These are phyloP conservation scores for Gymnothorax javanicus DNA, from an alignment of 2,797 vertebrate genomes.

Conservation along the genomic window DNA sequence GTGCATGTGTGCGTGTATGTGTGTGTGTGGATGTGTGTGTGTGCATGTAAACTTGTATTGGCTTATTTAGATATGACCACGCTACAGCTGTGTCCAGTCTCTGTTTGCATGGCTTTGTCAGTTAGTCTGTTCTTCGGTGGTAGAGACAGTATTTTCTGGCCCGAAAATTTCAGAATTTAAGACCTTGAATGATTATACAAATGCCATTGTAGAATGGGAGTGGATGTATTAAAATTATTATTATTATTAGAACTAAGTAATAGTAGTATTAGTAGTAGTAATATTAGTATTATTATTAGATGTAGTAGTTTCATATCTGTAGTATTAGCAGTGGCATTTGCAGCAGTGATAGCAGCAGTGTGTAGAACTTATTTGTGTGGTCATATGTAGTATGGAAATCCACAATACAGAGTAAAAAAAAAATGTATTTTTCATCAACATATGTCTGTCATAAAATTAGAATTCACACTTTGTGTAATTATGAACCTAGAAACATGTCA, in stretches of 20 bases:
- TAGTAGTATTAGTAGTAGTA: background rate
- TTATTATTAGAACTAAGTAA: background rate
- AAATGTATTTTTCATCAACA: background rate
- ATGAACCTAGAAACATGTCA: background rate
- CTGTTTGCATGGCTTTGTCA: background rate
- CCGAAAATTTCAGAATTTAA: background rate
- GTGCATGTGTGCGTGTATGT: constrained; percentile 33
- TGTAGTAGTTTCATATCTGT: background rate
- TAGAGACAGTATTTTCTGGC: background rate
- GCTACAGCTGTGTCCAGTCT: background rate
- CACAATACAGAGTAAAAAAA: background rate
- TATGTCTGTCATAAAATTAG: too few species aligned
- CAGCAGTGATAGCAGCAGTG: background rate
- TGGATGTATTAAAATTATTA: background rate
- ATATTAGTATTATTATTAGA: background rate
- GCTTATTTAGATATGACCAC: background rate
- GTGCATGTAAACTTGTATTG: background rate
- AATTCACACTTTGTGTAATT: background rate
- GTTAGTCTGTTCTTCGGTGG: background rate
- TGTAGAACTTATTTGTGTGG: background rate
- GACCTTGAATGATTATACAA: background rate
- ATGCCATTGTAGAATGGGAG: background rate
- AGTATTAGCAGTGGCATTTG: background rate
- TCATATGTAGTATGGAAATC: background rate
- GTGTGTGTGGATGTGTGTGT: background rate